Evolutionary conservation across 2,797 vertebrate genomes (phyloP).

Genomic region (Serranus cabrilla): DNA sequence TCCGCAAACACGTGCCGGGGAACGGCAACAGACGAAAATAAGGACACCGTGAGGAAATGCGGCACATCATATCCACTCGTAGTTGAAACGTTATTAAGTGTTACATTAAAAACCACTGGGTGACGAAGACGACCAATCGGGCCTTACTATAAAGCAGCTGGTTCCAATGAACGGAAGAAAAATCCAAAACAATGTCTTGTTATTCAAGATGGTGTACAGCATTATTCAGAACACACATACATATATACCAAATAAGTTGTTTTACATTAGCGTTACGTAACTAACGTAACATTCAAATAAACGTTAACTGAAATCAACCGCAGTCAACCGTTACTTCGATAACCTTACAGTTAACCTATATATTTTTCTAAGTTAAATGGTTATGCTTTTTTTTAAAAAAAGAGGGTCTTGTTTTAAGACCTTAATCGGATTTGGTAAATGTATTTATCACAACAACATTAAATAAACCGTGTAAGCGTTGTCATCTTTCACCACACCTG

Average conservation of each 20-base stretch:
- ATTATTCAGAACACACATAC: rapidly evolving
- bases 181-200: not conserved
- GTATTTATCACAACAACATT: no score
- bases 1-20: constrained; percentile 79
- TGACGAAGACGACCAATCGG: rapidly evolving
- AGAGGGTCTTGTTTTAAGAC: no score
- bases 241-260: no score
- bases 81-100: not conserved
- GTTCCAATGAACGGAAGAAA: rapidly evolving
- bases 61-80: rapidly evolving
- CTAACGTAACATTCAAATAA: not conserved
- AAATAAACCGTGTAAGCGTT: not conserved
- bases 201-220: rapidly evolving
- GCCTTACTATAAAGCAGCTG: not conserved
- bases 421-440: no score
- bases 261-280: not conserved
- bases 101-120: not conserved
- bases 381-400: not conserved
- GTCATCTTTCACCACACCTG: constrained; percentile 72
- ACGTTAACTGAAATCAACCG: not conserved
- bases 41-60: rapidly evolving
- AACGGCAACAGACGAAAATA: constrained; percentile 7
- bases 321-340: no score
- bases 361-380: rapidly evolving
- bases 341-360: not conserved